Base-by-base conservation (phyloP, 2,113 vertebrate genomes). In the Perccottus glenii region DNA sequence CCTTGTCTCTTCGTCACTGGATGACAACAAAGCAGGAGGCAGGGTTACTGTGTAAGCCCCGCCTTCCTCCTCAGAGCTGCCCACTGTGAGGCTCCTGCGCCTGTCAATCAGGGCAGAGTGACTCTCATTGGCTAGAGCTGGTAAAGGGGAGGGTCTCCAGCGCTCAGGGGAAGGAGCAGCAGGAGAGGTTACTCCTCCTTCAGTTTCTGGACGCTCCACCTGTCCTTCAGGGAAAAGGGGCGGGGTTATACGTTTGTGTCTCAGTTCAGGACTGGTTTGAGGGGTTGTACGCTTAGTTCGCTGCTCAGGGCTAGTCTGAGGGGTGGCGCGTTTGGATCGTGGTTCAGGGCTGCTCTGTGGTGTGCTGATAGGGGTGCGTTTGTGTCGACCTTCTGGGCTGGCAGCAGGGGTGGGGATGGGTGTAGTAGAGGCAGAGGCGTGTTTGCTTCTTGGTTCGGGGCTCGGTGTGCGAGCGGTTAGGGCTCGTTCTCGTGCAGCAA, bases 1-100 rank as follows among this genome's bases (percentile, higher is more conserved):
- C 70, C 98, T 84, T 2, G 98, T 99, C 86, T 99, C 98, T 84
- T 99, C 98, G 0, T 99, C 98, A 0, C 98, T 99, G 1, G 98
- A 99, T 2, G 98, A 98, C 77, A 99, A 68, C 83, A 98, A 91
- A 0, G 96, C 96, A 0, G 97, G 96, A 0, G 98, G 98, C 58
- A 99, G 93, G 35, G 95, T 96, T 4, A 97, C 95, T 0, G 96
- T 94, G n/a, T 95, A 96, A 67, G 95, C 95, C 78, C 95, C 93
- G 47, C 96, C 95, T 9, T 94, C 97, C 67, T 99, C 98, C 76
- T 99, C 98, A 0, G 98, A 99, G 77, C 98, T 99, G 53, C 95
- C 96, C 67, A 98, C 94, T 12, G 95, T 96, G 2, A 95, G 77
- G 36, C 94, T 94, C 2, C 96, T 83, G 1, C 96, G 95, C 47